These are phyloP conservation scores for Periparus ater DNA, from an alignment of 2,797 vertebrate species.

Conservation along the genomic window DNA sequence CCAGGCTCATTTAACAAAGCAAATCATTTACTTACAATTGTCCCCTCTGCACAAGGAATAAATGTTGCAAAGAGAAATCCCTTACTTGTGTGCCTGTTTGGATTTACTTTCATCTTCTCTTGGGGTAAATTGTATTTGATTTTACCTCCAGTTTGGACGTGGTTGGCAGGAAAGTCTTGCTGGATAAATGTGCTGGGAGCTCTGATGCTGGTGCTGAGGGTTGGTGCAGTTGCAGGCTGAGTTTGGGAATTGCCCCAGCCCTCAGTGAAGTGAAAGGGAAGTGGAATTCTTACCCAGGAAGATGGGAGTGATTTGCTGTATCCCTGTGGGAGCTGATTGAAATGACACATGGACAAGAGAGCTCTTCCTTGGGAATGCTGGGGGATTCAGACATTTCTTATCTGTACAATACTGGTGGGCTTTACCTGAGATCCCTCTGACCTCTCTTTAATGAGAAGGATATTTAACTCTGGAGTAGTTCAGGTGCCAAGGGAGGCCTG, in stretches of 20 bases:
- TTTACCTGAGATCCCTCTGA: not conserved
- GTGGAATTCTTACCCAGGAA: no score
- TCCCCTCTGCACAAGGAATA: not conserved
- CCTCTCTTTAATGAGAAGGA: not conserved
- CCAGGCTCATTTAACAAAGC: constrained; percentile 22
- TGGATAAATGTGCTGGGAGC: not conserved
- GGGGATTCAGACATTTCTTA: not conserved
- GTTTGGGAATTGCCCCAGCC: not conserved
- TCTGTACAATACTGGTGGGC: accelerated
- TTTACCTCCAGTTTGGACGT: not conserved
- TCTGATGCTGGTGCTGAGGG: not conserved
- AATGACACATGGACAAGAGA: accelerated
- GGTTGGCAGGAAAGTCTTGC: not conserved
- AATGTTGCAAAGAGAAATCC: not conserved
- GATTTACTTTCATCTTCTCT: not conserved
- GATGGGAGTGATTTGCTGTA: not conserved
- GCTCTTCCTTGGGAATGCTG: not conserved
- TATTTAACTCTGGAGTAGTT: not conserved
- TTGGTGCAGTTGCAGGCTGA: not conserved
- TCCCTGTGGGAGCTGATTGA: not conserved
- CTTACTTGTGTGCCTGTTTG: not conserved
- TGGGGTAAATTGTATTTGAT: not conserved
- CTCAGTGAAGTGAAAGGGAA: not conserved
- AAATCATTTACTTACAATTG: not conserved
- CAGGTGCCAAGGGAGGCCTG: not conserved